These are phyloP conservation scores for Halictus ligatus DNA, from an alignment of 2,888 invertebrate genomes.

Conservation along the genomic window DNA sequence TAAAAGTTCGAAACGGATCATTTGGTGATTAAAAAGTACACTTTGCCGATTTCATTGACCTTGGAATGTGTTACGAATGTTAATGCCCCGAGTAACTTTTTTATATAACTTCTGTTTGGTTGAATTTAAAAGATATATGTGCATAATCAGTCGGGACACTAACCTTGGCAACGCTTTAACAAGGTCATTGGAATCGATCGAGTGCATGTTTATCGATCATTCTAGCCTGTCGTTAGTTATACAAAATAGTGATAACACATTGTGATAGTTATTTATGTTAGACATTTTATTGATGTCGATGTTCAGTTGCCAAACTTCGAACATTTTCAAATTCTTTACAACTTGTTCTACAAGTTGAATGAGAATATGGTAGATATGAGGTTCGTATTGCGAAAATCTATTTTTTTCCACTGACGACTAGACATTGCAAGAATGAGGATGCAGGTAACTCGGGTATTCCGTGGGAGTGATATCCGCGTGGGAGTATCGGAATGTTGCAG, in stretches of 20 bases:
- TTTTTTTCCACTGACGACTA: conserved; percentile 14
- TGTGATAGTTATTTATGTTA: background rate
- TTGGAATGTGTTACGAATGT: background rate
- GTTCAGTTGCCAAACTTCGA: background rate
- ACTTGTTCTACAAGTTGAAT: background rate
- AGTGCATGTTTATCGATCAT: background rate
- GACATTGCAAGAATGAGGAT: conserved; percentile 44
- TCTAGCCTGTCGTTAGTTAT: background rate
- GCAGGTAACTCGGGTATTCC: conserved; percentile 41
- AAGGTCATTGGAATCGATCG: background rate
- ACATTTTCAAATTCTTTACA: too few species aligned
- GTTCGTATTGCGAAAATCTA: background rate
- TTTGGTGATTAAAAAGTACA: background rate
- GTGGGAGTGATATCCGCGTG: conserved; percentile 52
- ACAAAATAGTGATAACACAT: background rate
- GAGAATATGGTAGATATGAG: background rate
- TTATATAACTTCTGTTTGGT: background rate
- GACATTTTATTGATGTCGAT: background rate
- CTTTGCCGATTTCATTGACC: background rate
- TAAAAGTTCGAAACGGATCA: background rate
- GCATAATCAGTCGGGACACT: background rate
- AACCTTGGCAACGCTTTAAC: background rate
- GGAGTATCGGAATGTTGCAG: conserved; percentile 50
- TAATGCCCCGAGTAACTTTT: background rate
- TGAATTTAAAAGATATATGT: background rate